A percentile compares a stretch with the other conserved stretches of the same genome.
Evolutionary conservation across 1,140 invertebrate genomes (phyloP).

Genomic region (Amphibalanus amphitrite): DNA sequence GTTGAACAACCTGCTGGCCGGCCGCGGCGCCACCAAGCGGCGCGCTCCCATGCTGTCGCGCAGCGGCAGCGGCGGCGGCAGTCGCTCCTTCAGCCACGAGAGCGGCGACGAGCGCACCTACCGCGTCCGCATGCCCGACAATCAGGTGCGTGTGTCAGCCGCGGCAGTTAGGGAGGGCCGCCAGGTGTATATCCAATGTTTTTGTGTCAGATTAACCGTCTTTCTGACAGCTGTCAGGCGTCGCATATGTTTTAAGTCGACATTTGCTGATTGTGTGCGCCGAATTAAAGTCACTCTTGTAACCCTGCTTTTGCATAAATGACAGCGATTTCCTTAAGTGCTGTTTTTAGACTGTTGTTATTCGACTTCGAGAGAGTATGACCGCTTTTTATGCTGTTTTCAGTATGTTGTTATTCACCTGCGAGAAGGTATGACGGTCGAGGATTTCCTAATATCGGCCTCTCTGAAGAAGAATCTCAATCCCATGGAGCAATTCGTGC

Average conservation of each 20-base stretch:
- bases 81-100: conserved; percentile 44
- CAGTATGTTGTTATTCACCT: conserved; percentile 63
- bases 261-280: no score
- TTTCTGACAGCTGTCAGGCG: no score
- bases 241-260: no score
- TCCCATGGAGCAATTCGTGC: conserved; percentile 85
- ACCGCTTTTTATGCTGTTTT: conserved; percentile 16
- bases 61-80: conserved; percentile 60
- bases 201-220: no score
- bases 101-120: conserved; percentile 54
- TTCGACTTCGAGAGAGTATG: no score
- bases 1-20: conserved; percentile 77
- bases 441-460: conserved; percentile 80
- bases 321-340: no score
- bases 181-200: no score
- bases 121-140: conserved; percentile 76
- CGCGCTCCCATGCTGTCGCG: conserved; percentile 47
- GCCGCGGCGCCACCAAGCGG: conserved; percentile 70
- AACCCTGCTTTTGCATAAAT: no score
- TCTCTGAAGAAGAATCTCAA: conserved; percentile 78
- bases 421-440: conserved; percentile 78
- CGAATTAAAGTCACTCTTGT: no score
- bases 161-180: no score
- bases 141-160: conserved; percentile 32
- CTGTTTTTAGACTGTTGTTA: no score